phyloP scores from a whole-genome alignment of 2,113 vertebrate genomes.

The Rhynchomys soricoides region DNA sequence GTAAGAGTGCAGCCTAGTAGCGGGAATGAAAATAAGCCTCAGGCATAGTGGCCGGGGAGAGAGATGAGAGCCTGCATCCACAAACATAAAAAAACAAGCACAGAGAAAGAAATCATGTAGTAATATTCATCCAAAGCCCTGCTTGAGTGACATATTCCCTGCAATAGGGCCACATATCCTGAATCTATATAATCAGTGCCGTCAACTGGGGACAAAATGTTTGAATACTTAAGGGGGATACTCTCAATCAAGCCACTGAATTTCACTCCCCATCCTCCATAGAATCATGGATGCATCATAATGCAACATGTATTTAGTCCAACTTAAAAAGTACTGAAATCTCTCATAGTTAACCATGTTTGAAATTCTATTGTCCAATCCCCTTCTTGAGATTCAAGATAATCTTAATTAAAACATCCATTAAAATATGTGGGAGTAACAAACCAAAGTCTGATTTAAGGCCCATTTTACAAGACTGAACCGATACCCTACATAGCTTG shows the following conservation, averaged over 20 bases:
- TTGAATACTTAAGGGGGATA: background rate
- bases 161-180: background rate
- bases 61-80: background rate
- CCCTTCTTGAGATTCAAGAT: background rate
- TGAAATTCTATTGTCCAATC: background rate
- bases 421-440: background rate
- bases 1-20: background rate
- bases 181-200: background rate
- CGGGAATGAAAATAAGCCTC: accelerated
- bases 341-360: background rate
- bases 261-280: background rate
- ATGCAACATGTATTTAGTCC: background rate
- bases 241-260: background rate
- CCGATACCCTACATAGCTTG: background rate
- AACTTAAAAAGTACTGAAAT: background rate
- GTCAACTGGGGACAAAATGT: background rate
- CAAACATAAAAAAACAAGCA: background rate
- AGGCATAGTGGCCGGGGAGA: background rate
- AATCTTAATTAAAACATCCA: background rate
- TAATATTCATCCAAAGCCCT: background rate
- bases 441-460: background rate
- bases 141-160: too few species aligned
- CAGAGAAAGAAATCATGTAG: background rate
- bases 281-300: background rate
- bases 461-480: background rate